Base-by-base conservation (phyloP, 2,113 vertebrate genomes). In the Dipodomys ordii region DNA sequence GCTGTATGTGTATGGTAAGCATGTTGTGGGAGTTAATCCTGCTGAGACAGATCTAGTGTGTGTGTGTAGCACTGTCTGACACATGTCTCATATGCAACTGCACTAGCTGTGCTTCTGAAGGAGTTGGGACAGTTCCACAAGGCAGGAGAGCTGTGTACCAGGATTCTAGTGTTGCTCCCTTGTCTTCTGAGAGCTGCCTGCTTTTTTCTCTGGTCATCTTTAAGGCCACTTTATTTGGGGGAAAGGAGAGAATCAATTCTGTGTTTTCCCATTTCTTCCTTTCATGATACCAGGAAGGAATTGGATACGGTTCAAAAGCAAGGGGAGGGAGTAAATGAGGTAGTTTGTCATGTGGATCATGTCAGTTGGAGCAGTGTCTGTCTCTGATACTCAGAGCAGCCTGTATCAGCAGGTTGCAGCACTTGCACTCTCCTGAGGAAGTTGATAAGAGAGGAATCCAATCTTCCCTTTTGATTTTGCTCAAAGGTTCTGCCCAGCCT, bases 401-500 rank as follows among this genome's bases (percentile, higher is more conserved):
- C 35, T 39, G 35, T 95, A 74, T 97, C 94, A 76, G 76, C 57
- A 1, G 27, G 72, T 64, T 49, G 20, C 8, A 32, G 65, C 71
- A 5, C 27, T n/a, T 30, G 80, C 79, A 46, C 77, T 81, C 15
- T 30, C 64, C 85, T 35, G 68, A 85, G 71, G 13, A 39, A 23
- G 19, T 0, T 35, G 91, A 84, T n/a, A 73, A 65, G 90, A 11
- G 62, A 78, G 68, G 82, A 76, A 53, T 91, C 72, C 0, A 2
- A 76, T 71, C 49, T 49, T 19, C 86, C 27, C 30, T 93, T 53
- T 25, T 22, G 74, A 78, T 39, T 88, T 32, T 10, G 60, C 78
- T 84, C 0, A 0, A 8, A 27, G 79, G 65, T 49, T 94, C 96
- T 96, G 95, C 67, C 87, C 89, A 96, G 67, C 30, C n/a, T 96